Conservation (phyloP, 2,888 invertebrate species). For the Tenodera sinensis region DNA sequence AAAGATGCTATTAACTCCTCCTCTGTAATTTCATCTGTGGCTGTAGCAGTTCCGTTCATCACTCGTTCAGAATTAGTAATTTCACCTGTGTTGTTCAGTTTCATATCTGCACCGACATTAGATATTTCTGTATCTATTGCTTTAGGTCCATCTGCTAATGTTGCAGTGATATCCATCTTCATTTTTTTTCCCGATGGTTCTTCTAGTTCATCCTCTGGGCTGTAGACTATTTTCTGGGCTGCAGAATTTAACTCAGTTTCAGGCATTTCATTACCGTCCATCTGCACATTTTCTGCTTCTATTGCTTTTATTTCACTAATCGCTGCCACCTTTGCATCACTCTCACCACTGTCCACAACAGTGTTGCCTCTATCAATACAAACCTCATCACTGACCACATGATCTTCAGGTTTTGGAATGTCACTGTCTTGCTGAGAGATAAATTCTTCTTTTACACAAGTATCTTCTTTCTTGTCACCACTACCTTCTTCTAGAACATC, state of each 20-base stretch:
- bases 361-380: background rate
- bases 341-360: background rate
- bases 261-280: background rate
- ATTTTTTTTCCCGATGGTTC: background rate
- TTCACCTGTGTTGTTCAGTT: background rate
- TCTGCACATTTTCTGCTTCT: background rate
- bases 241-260: too few species aligned
- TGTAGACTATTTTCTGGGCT: background rate
- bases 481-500: background rate
- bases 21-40: background rate
- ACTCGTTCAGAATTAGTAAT: background rate
- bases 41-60: background rate
- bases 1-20: background rate
- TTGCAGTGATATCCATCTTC: background rate
- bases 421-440: background rate
- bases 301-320: background rate
- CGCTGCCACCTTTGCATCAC: background rate
- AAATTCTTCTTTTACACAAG: background rate
- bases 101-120: background rate
- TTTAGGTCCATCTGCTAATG: background rate
- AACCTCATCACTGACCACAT: background rate
- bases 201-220: background rate
- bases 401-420: background rate
- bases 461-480: background rate
- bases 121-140: background rate